Evolutionary conservation across 2,113 vertebrate species (phyloP).

Genomic region (Cyanistes caeruleus): DNA sequence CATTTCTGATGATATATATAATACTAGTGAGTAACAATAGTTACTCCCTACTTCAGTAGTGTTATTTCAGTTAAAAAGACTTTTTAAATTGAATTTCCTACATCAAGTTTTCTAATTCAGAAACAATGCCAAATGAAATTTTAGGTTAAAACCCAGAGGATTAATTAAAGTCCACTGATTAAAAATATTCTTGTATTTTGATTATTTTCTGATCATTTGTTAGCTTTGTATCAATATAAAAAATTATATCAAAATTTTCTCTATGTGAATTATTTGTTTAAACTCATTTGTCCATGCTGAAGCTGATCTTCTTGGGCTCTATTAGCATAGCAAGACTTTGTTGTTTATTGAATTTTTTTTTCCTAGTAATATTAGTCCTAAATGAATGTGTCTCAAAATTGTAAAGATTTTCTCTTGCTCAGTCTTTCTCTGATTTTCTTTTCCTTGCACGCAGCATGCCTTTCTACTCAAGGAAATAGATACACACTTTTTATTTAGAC

Average conservation of each 20-base stretch:
- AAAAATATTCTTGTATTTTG: background rate
- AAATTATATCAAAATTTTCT: background rate
- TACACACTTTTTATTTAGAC: background rate
- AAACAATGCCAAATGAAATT: background rate
- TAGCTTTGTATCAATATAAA: background rate
- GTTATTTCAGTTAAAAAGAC: background rate
- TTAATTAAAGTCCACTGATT: background rate
- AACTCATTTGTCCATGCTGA: background rate
- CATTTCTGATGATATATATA: background rate
- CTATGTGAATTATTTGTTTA: background rate
- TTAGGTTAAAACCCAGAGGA: background rate
- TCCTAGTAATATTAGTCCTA: background rate
- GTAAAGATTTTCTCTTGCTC: background rate
- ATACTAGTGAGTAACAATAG: background rate
- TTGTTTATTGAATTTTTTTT: background rate
- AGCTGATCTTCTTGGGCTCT: background rate
- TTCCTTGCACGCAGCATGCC: background rate
- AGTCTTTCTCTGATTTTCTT: background rate
- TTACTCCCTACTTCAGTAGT: background rate
- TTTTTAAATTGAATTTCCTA: background rate
- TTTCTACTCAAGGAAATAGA: background rate
- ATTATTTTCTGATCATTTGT: background rate
- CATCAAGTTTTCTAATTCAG: background rate
- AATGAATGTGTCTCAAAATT: background rate
- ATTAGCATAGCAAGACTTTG: fast-evolving